A percentile compares a stretch with the other conserved stretches of the same genome.
Evolutionary conservation across 2,888 invertebrate genomes (phyloP).

Genomic region (Polydrusus cervinus): DNA sequence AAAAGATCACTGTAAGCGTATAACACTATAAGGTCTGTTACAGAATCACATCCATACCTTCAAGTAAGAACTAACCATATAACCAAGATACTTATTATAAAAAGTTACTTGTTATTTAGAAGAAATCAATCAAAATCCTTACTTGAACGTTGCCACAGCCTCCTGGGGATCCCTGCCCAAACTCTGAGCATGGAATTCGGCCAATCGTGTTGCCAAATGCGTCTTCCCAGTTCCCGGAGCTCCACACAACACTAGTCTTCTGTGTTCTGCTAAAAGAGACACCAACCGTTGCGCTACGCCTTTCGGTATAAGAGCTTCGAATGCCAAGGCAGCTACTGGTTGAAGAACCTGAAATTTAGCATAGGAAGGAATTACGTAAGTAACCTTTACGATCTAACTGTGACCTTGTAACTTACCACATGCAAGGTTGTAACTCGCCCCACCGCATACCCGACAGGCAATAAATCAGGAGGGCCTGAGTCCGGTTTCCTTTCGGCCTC

Average conservation of each 20-base stretch:
- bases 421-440: slow-evolving; percentile 90
- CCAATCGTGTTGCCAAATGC: slow-evolving; percentile 94
- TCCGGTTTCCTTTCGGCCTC: slow-evolving; percentile 89
- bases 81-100: too few species aligned
- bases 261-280: slow-evolving; percentile 89
- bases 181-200: slow-evolving; percentile 92
- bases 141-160: slow-evolving; percentile 95
- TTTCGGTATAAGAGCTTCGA: slow-evolving; percentile 96
- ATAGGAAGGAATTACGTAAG: too few species aligned
- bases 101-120: too few species aligned
- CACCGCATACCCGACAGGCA: slow-evolving; percentile 95
- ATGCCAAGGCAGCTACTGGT: slow-evolving; percentile 89
- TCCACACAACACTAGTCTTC: slow-evolving; percentile 95
- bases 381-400: not conserved
- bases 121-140: slow-evolving; percentile 68
- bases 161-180: slow-evolving; percentile 88
- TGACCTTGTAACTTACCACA: slow-evolving; percentile 77
- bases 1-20: too few species aligned
- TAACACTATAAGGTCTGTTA: too few species aligned
- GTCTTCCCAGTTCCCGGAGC: slow-evolving; percentile 98
- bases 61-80: too few species aligned
- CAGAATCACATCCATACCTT: too few species aligned
- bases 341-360: slow-evolving; percentile 76
- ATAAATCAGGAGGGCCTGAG: slow-evolving; percentile 88
- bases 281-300: slow-evolving; percentile 92